Evolutionary conservation across 2,888 invertebrate species (phyloP).

Genomic region (Drosophila peninsularis): DNA sequence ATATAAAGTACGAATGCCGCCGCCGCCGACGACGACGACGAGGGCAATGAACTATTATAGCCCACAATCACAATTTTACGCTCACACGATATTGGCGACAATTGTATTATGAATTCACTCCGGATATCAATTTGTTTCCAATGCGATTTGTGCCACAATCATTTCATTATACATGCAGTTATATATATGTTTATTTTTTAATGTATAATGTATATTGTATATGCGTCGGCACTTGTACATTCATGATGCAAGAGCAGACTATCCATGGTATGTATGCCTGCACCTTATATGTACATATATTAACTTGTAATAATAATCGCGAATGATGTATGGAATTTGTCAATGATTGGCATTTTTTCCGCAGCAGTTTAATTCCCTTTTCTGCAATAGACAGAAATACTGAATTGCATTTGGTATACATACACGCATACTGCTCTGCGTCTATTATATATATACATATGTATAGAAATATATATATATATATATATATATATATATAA

Average conservation of each 20-base stretch:
- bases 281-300: background rate
- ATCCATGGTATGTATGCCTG: background rate
- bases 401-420: conserved; percentile 66
- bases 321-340: background rate
- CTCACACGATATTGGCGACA: conserved; percentile 20
- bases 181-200: no score
- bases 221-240: background rate
- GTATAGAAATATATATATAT: background rate
- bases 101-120: conserved; percentile 19
- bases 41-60: background rate
- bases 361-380: conserved; percentile 8
- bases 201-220: no score
- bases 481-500: background rate
- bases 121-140: conserved; percentile 19
- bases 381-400: conserved; percentile 57
- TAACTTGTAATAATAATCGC: background rate
- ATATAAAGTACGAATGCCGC: background rate
- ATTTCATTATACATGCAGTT: no score
- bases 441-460: background rate
- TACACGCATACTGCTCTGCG: conserved; percentile 34
- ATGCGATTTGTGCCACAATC: conserved; percentile 6
- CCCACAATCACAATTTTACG: conserved; percentile 43
- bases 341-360: conserved; percentile 7
- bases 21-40: background rate
- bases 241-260: background rate